Base-by-base conservation (phyloP, 2,113 vertebrate genomes). In the Zosterops hypoxanthus region DNA sequence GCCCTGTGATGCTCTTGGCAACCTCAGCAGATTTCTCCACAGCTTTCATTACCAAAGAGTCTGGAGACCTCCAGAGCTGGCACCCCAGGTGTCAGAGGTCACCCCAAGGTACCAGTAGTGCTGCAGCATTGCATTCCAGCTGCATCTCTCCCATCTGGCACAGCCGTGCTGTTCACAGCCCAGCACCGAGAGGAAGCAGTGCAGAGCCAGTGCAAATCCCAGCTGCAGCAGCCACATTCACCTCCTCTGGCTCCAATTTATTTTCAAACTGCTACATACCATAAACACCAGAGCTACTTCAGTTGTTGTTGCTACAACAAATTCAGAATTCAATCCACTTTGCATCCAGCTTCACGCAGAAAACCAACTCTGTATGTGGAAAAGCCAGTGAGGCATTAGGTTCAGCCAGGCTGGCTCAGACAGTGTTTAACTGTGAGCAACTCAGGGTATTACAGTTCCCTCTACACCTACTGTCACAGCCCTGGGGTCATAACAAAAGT, bases 111-210 rank as follows among this genome's bases (percentile, higher is more conserved):
- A 26, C 49, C 1, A 1, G 44, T 39, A 56, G 18, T 3, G 1
- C 65, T 52, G 47, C 21, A 73, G 16, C 34, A 25, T 23, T 4
- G 6, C 49, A 11, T 24, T 55, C 61, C 20, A 46, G 22, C 49
- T 23, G 66, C 4, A 1, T 6, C 39, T 60, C 73, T 91, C 46
- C 53, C 56, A 85, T 22, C 47, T 3, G 2, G 46, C 46, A 52
- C 1, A 0, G 42, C n/a, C 6, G 9, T 1, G 5, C 59, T 3
- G 1, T 34, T 82, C 0, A 0, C 70, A 91, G 73, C 41, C 2
- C 3, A 68, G 47, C 11, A 21, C 39, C 57, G 39, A 42, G 64
- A 34, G 2, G 36, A 82, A 65, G 46, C 1, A 2, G 24, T 63
- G 71, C 70, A 87, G 79, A 59, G 16, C 34, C 26, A 46, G 26